phyloP scores from a whole-genome alignment of 2,113 vertebrate genomes.

The Dromaius novaehollandiae region DNA sequence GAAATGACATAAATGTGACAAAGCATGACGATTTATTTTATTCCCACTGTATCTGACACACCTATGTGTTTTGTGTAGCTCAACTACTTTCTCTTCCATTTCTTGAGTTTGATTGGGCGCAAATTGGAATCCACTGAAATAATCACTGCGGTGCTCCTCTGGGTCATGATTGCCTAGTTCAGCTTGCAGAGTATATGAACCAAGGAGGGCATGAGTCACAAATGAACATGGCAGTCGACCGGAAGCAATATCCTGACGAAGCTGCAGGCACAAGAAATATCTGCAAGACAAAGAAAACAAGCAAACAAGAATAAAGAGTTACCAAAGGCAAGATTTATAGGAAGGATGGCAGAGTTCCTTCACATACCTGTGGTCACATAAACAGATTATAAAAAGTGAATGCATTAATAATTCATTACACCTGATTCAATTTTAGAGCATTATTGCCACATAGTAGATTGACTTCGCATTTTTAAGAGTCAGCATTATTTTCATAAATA shows the following conservation, averaged over 20 bases:
- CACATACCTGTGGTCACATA: neutral
- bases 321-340: neutral
- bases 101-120: conserved; percentile 92
- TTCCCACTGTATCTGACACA: conserved; percentile 39
- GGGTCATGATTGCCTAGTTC: conserved; percentile 93
- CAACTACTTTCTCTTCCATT: conserved; percentile 96
- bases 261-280: conserved; percentile 89
- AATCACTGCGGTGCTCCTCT: conserved; percentile 82
- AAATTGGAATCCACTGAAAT: conserved; percentile 88
- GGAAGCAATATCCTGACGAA: conserved; percentile 84
- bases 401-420: neutral
- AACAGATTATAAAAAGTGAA: neutral
- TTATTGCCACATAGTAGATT: neutral
- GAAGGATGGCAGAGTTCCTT: neutral
- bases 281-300: conserved; percentile 57
- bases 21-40: neutral
- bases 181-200: conserved; percentile 87
- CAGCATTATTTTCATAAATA: neutral
- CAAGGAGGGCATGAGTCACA: conserved; percentile 86
- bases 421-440: neutral
- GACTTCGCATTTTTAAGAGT: neutral
- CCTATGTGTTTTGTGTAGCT: conserved; percentile 95
- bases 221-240: conserved; percentile 88
- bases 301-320: neutral
- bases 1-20: neutral